Percentiles rank a stretch among this genome's conserved stretches.
phyloP scores from a whole-genome alignment of 2,113 vertebrate genomes.

The Barbus barbus region DNA sequence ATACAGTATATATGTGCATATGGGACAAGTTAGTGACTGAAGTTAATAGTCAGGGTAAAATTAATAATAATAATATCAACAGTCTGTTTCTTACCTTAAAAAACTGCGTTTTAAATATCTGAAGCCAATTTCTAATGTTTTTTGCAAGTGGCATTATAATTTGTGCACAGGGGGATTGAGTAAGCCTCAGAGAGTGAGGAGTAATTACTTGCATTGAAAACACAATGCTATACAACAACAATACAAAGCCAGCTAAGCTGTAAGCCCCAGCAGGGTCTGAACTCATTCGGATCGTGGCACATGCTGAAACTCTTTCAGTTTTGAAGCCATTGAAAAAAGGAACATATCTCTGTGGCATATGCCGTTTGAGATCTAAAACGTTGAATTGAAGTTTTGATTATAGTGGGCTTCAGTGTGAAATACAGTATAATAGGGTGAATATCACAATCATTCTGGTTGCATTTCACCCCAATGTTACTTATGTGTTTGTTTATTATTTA shows the following conservation, averaged over 20 bases:
- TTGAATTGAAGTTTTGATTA: slow-evolving; percentile 6
- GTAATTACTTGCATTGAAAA: slow-evolving; percentile 35
- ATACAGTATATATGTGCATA: neutral
- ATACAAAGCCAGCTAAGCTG: slow-evolving; percentile 16
- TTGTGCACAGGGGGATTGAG: neutral
- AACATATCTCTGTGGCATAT: neutral
- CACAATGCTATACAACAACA: slow-evolving; percentile 34
- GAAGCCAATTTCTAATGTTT: neutral
- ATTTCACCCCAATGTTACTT: neutral
- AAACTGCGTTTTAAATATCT: neutral
- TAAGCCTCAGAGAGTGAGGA: neutral
- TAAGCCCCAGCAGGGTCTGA: slow-evolving; percentile 6
- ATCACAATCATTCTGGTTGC: neutral
- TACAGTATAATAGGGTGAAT: neutral
- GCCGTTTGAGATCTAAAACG: slow-evolving; percentile 2
- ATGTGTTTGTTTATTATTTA: neutral
- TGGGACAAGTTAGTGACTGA: neutral
- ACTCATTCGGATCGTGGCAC: neutral
- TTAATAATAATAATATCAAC: neutral
- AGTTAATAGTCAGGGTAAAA: neutral
- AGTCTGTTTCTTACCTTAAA: neutral
- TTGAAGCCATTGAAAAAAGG: too few relatives aligned
- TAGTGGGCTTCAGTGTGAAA: neutral
- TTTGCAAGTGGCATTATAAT: neutral
- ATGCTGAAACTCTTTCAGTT: slow-evolving; percentile 9